phyloP scores from a whole-genome alignment of 1,140 invertebrate species.

The Coenobita brevimanus region DNA sequence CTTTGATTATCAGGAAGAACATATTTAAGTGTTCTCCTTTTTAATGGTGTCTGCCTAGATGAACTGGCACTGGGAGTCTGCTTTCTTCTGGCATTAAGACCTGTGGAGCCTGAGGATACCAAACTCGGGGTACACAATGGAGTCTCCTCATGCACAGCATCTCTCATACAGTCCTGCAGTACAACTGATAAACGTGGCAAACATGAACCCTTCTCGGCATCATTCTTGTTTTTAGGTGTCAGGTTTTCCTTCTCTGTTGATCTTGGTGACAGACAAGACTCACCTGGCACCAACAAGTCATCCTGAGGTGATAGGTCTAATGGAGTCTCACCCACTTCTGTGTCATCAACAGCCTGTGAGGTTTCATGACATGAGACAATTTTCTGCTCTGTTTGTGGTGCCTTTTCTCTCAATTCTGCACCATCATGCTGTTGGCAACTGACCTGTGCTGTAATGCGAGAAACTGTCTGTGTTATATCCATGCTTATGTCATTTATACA shows the following conservation, averaged over 20 bases:
- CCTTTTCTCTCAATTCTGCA: neutral
- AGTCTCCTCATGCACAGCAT: too few species aligned
- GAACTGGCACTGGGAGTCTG: too few species aligned
- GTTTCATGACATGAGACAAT: conserved; percentile 22
- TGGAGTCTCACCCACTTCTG: conserved; percentile 26
- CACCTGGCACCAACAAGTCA: conserved; percentile 2
- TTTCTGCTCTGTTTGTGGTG: conserved; percentile 18
- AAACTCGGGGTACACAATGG: too few species aligned
- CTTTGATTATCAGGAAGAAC: too few species aligned
- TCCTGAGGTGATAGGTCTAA: conserved; percentile 53
- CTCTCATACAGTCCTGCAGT: too few species aligned
- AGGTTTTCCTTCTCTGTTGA: conserved; percentile 55
- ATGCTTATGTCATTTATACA: conserved; percentile 40
- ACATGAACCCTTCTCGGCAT: too few species aligned
- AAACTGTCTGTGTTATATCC: conserved; percentile 54
- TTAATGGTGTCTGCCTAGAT: too few species aligned
- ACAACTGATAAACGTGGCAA: too few species aligned
- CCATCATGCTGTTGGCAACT: neutral
- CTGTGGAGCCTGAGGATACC: too few species aligned
- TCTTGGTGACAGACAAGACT: conserved; percentile 29
- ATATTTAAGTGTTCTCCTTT: too few species aligned
- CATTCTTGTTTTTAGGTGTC: too few species aligned
- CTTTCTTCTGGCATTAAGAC: too few species aligned
- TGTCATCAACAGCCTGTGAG: neutral
- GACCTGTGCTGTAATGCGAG: neutral